Evolutionary conservation across 1,140 invertebrate genomes (phyloP).

Genomic region (Camponotus pennsylvanicus): DNA sequence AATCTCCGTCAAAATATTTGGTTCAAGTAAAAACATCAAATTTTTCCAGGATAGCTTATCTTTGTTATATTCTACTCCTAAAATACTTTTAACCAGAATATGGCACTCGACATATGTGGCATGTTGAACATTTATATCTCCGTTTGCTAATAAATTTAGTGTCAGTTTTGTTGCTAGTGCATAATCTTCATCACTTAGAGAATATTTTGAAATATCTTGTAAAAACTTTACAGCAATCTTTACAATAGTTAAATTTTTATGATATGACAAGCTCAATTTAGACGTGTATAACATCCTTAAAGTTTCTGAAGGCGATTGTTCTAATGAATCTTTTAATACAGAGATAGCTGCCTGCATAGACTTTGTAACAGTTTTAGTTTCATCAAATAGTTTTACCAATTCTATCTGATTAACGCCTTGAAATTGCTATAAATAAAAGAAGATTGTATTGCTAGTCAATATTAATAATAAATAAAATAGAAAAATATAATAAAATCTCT

Average conservation of each 20-base stretch:
- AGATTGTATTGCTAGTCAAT: neutral
- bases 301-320: conserved; percentile 63
- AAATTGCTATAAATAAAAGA: conserved; percentile 75
- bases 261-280: conserved; percentile 79
- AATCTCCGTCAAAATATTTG: conserved; percentile 88
- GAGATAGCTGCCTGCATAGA: conserved; percentile 81
- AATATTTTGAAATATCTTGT: conserved; percentile 70
- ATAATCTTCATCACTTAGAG: conserved; percentile 70
- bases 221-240: conserved; percentile 72
- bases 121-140: conserved; percentile 79
- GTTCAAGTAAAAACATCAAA: conserved; percentile 86
- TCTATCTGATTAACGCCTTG: conserved; percentile 69
- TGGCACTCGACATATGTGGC: conserved; percentile 84
- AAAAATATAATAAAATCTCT: conserved; percentile 44
- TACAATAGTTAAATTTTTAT: conserved; percentile 80
- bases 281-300: conserved; percentile 77
- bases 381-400: conserved; percentile 77
- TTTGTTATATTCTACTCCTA: conserved; percentile 83
- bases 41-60: conserved; percentile 80
- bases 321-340: conserved; percentile 71
- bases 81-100: conserved; percentile 77
- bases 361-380: conserved; percentile 75
- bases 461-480: conserved; percentile 10
- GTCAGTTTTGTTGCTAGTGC: conserved; percentile 76
- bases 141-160: conserved; percentile 78